Evolutionary conservation across 2,113 vertebrate species (phyloP).

Genomic region (Thunnus thynnus): DNA sequence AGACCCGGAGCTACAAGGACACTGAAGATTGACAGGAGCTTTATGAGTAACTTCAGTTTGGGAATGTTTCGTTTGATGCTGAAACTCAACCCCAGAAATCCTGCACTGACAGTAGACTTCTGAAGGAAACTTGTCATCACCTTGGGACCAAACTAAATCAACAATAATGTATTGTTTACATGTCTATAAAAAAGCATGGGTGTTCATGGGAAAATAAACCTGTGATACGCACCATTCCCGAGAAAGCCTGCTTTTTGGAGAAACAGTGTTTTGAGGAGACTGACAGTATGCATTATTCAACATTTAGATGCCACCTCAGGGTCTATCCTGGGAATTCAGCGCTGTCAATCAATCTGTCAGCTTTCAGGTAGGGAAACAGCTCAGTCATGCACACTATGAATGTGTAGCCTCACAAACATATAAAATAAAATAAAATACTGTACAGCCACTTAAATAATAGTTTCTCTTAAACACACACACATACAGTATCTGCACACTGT

Average conservation of each 20-base stretch:
- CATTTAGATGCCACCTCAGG: conserved; percentile 38
- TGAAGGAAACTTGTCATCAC: conserved; percentile 8
- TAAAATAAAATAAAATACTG: neutral
- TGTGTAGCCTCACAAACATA: neutral
- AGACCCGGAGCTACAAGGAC: neutral
- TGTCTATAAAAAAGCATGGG: conserved; percentile 5
- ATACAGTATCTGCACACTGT: too few species aligned
- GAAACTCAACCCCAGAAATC: conserved; percentile 5
- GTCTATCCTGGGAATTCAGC: conserved; percentile 25
- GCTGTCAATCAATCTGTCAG: conserved; percentile 26
- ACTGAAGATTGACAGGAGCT: conserved; percentile 12
- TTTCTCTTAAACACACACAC: too few species aligned
- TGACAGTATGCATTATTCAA: conserved; percentile 63
- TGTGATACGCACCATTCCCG: neutral
- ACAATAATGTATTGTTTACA: conserved; percentile 24
- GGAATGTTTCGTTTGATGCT: conserved; percentile 10
- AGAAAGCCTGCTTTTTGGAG: neutral
- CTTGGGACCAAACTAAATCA: conserved; percentile 27
- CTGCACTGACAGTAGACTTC: neutral
- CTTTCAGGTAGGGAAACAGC: neutral
- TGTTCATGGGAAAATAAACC: conserved; percentile 8
- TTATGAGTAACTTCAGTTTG: neutral
- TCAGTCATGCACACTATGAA: neutral
- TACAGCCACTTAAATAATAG: too few species aligned
- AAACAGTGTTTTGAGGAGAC: conserved; percentile 11